A percentile compares a stretch with the other conserved stretches of the same genome.
Conservation (phyloP, 2,113 vertebrate genomes). For the Ranitomeya imitator region DNA sequence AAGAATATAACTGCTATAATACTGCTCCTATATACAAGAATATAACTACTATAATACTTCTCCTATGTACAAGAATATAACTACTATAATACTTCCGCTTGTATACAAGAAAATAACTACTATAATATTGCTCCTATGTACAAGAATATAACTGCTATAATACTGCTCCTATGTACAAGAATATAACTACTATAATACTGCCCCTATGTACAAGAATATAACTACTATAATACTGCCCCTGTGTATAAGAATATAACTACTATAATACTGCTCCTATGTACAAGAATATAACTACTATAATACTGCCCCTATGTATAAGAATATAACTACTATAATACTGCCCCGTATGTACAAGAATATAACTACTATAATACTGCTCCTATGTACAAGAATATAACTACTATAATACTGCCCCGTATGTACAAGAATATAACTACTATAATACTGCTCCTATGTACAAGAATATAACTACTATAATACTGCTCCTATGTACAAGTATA, state of each 20-base stretch:
- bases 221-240: too few relatives aligned
- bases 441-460: not conserved
- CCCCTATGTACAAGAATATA: too few relatives aligned
- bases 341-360: not conserved
- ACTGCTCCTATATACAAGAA: not conserved
- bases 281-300: not conserved
- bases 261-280: not conserved
- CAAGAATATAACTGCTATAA: not conserved
- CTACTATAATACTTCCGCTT: not conserved
- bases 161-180: not conserved
- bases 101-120: not conserved
- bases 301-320: not conserved
- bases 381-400: not conserved
- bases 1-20: conserved; percentile 3
- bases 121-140: not conserved
- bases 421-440: not conserved
- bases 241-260: too few relatives aligned
- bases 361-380: not conserved
- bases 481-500: not conserved
- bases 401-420: not conserved
- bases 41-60: too few relatives aligned
- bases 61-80: not conserved
- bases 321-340: too few relatives aligned
- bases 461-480: not conserved
- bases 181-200: too few relatives aligned